Percentiles rank a stretch among this genome's conserved stretches.
These are phyloP conservation scores for Cantharis rustica DNA, from an alignment of 2,888 invertebrate genomes.

Conservation along the genomic window DNA sequence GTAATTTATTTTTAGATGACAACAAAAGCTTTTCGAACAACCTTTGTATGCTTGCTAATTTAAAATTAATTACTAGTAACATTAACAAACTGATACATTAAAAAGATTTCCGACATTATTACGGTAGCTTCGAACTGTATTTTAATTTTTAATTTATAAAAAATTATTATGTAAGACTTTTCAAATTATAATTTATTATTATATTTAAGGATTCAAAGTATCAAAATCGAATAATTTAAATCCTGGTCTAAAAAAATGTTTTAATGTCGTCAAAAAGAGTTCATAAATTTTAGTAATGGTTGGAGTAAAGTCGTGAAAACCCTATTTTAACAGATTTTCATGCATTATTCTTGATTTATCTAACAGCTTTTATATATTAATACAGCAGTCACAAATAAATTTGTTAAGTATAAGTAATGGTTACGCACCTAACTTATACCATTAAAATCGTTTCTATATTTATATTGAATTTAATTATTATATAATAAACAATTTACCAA, in stretches of 20 bases:
- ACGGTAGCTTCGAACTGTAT: not conserved
- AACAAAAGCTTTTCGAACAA: not conserved
- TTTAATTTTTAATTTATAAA: not conserved
- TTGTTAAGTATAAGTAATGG: not conserved
- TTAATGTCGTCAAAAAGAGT: not conserved
- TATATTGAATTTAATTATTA: not conserved
- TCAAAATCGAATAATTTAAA: not conserved
- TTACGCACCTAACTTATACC: not conserved
- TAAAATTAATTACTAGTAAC: not conserved
- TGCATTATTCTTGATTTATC: not conserved
- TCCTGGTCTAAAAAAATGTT: not conserved
- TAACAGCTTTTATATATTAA: not conserved
- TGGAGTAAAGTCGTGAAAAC: not conserved
- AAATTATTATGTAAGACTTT: not conserved
- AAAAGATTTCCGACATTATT: not conserved
- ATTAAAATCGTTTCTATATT: not conserved
- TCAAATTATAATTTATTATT: not conserved
- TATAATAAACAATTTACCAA: not conserved
- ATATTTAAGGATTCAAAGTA: not conserved
- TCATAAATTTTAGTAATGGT: not conserved
- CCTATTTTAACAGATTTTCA: not conserved
- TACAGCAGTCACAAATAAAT: not conserved
- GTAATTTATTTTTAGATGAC: too few relatives aligned
- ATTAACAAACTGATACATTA: not conserved
- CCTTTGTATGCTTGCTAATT: not conserved